Percentiles rank a stretch among this genome's conserved stretches.
Evolutionary conservation across 2,113 vertebrate genomes (phyloP).

Genomic region (Hippocampus abdominalis): DNA sequence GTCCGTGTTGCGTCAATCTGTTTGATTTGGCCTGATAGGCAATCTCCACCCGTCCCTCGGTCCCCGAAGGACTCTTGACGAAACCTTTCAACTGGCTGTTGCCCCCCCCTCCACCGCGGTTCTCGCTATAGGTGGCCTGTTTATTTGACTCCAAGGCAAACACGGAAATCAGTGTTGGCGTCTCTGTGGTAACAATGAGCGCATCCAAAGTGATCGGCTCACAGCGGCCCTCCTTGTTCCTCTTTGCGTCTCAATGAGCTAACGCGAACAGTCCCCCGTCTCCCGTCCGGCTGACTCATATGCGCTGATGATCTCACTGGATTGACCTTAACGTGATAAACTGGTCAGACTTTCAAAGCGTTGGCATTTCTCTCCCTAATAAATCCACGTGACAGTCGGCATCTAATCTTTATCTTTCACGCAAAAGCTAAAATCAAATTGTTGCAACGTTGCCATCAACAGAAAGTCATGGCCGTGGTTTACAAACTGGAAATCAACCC

Average conservation of each 20-base stretch:
- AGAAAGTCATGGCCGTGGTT: too few relatives aligned
- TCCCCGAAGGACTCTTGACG: slow-evolving; percentile 39
- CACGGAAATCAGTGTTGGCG: slow-evolving; percentile 37
- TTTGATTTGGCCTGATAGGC: slow-evolving; percentile 61
- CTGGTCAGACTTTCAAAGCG: too few relatives aligned
- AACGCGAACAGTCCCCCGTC: slow-evolving; percentile 1
- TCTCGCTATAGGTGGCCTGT: slow-evolving; percentile 46
- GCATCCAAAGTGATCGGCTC: slow-evolving; percentile 50
- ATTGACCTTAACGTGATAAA: background rate
- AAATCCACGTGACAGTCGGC: too few relatives aligned
- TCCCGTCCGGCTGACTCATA: background rate
- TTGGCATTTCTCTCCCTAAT: too few relatives aligned
- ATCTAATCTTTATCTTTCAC: too few relatives aligned
- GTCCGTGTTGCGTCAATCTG: slow-evolving; percentile 41
- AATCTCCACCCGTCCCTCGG: slow-evolving; percentile 41
- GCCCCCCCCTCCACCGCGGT: slow-evolving; percentile 6
- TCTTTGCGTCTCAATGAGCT: slow-evolving; percentile 17
- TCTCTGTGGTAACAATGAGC: slow-evolving; percentile 38
- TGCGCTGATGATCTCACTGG: background rate
- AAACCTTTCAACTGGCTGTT: slow-evolving; percentile 38
- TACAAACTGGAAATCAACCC: too few relatives aligned
- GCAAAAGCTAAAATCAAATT: too few relatives aligned
- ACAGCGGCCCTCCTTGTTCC: slow-evolving; percentile 21
- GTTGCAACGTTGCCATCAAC: too few relatives aligned
- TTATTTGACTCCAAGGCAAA: slow-evolving; percentile 66